Conservation (phyloP, 2,113 vertebrate genomes). For the Lipophrys pholis region DNA sequence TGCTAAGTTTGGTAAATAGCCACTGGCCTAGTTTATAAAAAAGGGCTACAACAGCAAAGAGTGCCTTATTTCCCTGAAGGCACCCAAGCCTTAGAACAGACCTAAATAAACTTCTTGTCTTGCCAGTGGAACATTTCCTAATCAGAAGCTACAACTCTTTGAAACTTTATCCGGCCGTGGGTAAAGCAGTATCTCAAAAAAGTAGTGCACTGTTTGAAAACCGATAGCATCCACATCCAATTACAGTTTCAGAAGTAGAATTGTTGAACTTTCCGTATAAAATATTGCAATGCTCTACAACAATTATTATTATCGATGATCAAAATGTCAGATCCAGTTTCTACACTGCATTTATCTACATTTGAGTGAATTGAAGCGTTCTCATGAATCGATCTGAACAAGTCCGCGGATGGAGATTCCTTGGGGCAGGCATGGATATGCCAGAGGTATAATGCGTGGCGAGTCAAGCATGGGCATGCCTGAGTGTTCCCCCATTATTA, state of each 20-base stretch:
- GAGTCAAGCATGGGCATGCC: conserved; percentile 10
- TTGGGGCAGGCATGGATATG: background rate
- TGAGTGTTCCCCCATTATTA: background rate
- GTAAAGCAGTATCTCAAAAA: background rate
- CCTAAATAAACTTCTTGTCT: too few species aligned
- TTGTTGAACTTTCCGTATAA: too few species aligned
- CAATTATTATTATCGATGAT: background rate
- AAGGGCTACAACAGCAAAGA: background rate
- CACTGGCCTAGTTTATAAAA: background rate
- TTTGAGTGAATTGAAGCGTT: too few species aligned
- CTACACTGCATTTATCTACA: too few species aligned
- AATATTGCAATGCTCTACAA: background rate
- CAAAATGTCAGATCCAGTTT: too few species aligned
- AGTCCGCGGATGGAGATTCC: conserved; percentile 12
- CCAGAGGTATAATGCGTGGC: conserved; percentile 17
- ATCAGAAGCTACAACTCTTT: too few species aligned
- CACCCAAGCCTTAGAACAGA: background rate
- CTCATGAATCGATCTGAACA: too few species aligned
- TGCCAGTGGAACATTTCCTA: background rate
- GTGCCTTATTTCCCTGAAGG: background rate
- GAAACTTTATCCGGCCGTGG: background rate
- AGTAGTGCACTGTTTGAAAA: background rate
- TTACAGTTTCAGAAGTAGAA: too few species aligned
- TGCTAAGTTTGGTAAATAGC: background rate
- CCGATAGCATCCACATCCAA: background rate